Evolutionary conservation across 2,797 vertebrate species (phyloP), one percentile per base, ranked within the genome.

Genomic region (Helostoma temminkii): DNA sequence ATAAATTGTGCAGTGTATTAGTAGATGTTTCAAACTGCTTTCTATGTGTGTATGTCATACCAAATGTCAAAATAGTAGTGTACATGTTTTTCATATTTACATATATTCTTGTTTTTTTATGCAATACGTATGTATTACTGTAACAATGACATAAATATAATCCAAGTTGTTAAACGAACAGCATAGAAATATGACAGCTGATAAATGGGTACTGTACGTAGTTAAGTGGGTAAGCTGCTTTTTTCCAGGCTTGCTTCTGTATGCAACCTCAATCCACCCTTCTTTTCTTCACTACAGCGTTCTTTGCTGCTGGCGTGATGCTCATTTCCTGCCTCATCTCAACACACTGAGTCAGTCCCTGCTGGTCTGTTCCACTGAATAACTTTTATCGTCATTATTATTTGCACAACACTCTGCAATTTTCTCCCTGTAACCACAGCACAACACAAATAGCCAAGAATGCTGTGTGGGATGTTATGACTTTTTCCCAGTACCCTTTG

Each of bases 261-360:
- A 49, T 59, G 53, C 60, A 39, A 18, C 61, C 34, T 41, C n/a
- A 30, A 9, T 39, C 37, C 58, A 22, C 49, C 25, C 46, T 21
- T 48, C 56, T 9, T 43, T 55, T 47, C 32, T 69, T 55, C 54
- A 67, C 48, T 18, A 19, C 59, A 36, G 0, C 14, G 25, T 42
- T 63, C 48, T 57, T 59, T 57, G 52, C 76, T 63, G 26, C 43
- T 48, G 48, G 42, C 26, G 5, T 49, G 71, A 69, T 71, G 15
- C 37, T 83, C 71, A 70, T 88, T 80, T 86, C 63, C 71, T 76
- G 68, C 50, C 66, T 84, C 55, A 39, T 59, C 74, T 50, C 25
- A 10, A 59, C 72, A 74, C 63, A 58, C 21, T 48, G 69, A 69
- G 59, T 66, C 60, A 46, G 60, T 72, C 61, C 70, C 72, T 43